Evolutionary conservation across 2,113 vertebrate species (phyloP).

Genomic region (Parus major): DNA sequence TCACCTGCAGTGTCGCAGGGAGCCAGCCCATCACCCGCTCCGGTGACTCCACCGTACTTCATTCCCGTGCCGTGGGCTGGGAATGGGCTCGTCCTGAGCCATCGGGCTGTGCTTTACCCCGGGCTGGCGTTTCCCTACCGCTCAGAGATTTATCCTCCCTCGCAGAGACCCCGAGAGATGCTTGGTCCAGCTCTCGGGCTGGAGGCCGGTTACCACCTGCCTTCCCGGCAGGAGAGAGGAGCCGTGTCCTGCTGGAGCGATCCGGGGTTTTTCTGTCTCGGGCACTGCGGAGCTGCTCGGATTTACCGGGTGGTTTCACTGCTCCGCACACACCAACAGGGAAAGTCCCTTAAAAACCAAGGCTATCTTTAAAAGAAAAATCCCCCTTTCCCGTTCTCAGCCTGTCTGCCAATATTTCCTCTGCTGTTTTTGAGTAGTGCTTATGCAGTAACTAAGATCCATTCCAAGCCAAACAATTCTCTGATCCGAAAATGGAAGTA

Average conservation of each 20-base stretch:
- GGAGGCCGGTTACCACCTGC: background rate
- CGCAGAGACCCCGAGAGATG: background rate
- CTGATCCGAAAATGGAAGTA: background rate
- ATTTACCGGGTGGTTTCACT: background rate
- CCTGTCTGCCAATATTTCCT: background rate
- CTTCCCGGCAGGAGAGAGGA: background rate
- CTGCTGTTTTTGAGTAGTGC: background rate
- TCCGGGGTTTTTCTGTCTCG: fast-evolving
- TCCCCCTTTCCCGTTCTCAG: background rate
- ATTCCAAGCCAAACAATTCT: background rate
- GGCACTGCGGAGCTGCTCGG: fast-evolving
- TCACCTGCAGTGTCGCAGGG: fast-evolving
- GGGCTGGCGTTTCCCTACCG: background rate
- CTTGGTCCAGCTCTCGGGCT: background rate
- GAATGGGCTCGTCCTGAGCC: background rate
- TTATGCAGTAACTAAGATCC: background rate
- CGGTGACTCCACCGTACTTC: fast-evolving
- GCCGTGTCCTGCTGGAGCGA: fast-evolving
- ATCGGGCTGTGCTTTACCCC: background rate
- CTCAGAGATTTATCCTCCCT: background rate
- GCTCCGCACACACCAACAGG: background rate
- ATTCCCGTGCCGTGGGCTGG: fast-evolving
- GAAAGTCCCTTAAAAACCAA: background rate
- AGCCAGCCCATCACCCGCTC: fast-evolving
- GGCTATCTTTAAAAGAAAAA: background rate